These are phyloP conservation scores for Porites rus DNA, from an alignment of 92 coral and sea anemone genomes.

Conservation along the genomic window DNA sequence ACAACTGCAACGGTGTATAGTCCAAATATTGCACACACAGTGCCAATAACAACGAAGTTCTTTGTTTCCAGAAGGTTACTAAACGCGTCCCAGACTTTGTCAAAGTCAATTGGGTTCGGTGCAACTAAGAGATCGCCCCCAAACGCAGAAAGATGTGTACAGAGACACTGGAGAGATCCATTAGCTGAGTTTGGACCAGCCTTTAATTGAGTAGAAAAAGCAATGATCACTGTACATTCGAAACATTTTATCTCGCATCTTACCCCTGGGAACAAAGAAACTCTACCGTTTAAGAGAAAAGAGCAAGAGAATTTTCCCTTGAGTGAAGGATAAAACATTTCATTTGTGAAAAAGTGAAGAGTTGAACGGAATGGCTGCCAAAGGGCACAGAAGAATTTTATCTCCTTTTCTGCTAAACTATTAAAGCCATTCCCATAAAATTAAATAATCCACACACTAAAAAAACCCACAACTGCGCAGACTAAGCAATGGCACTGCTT, in stretches of 20 bases:
- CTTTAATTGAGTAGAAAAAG: conserved; percentile 35
- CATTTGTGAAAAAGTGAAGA: too few relatives aligned
- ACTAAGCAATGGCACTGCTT: too few relatives aligned
- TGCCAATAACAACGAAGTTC: conserved; percentile 86
- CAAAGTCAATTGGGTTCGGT: conserved; percentile 98
- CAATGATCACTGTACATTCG: neutral
- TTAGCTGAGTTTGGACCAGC: conserved; percentile 71
- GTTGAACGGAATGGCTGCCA: too few relatives aligned
- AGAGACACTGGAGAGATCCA: conserved; percentile 81
- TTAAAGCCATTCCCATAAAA: too few relatives aligned
- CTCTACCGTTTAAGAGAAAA: too few relatives aligned
- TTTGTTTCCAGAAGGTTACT: conserved; percentile 76
- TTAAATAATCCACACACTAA: too few relatives aligned
- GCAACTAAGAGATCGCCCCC: conserved; percentile 96
- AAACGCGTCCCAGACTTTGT: conserved; percentile 84
- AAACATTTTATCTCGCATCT: neutral
- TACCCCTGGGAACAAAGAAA: neutral
- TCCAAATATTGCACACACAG: conserved; percentile 78
- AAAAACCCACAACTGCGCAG: too few relatives aligned
- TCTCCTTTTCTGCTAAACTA: too few relatives aligned
- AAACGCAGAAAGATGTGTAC: conserved; percentile 95
- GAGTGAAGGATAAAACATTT: too few relatives aligned
- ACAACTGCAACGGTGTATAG: conserved; percentile 72
- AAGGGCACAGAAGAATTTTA: too few relatives aligned
- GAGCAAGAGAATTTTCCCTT: too few relatives aligned